Conservation (phyloP, 1,140 invertebrate species). For the Elysia chlorotica region DNA sequence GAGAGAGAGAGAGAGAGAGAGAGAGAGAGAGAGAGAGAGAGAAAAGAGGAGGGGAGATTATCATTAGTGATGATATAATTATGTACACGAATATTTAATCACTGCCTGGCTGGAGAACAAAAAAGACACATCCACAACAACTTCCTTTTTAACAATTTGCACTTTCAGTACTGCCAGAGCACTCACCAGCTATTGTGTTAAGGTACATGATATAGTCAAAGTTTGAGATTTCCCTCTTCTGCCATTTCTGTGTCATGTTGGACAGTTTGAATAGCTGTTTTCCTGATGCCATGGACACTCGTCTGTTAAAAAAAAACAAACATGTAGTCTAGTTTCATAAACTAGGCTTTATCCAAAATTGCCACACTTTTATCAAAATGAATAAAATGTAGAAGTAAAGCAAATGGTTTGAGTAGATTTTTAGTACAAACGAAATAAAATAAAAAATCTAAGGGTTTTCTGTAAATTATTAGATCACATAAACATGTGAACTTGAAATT, state of each 20-base stretch:
- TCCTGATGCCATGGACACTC: constrained; percentile 97
- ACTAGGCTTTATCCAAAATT: too few species aligned
- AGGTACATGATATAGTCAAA: constrained; percentile 99
- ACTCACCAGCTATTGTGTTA: constrained; percentile 95
- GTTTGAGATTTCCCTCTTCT: constrained; percentile 96
- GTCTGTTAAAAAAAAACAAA: constrained; percentile 67
- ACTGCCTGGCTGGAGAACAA: background rate
- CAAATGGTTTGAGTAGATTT: too few species aligned
- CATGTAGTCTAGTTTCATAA: too few species aligned
- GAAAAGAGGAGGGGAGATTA: background rate
- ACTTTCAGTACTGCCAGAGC: background rate
- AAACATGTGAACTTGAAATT: too few species aligned
- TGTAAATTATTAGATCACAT: too few species aligned
- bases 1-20: background rate
- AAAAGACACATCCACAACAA: background rate
- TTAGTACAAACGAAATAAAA: too few species aligned
- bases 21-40: background rate
- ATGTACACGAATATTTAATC: background rate
- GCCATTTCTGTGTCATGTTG: constrained; percentile 99
- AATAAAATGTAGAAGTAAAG: too few species aligned
- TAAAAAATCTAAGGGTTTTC: too few species aligned
- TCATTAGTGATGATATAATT: background rate
- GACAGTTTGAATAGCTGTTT: constrained; percentile 97
- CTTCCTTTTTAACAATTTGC: background rate
- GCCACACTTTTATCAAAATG: too few species aligned